Base-by-base conservation (phyloP, 2,888 invertebrate species). In the Pimpla rufipes region DNA sequence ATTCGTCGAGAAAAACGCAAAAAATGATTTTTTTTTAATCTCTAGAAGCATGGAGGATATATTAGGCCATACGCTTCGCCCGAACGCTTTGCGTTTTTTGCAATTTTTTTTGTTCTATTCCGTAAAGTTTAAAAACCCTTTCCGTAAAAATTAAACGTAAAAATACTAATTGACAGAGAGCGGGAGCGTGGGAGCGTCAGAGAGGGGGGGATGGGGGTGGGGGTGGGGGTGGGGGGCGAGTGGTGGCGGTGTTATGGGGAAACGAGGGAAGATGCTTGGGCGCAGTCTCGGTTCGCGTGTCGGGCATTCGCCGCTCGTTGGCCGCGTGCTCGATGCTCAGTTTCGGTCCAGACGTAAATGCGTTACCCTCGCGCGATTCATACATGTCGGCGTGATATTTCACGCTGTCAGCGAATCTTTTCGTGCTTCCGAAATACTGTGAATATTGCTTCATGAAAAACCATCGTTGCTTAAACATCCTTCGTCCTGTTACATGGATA, bases 231-330 rank as follows among this genome's bases (percentile, higher is more conserved):
- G 85, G 80, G 80, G 88, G 84, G 75, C 85, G 88, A 85, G 85
- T 18, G 87, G 83, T 85, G 85, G 85, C 85, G 85, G 90, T 87
- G 88, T 88, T 88, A 90, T 90, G 88, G 88, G 87, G 86, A 87
- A 85, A 50, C 76, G 71, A 64, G 70, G 67, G 57, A 62, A 71
- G 81, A 83, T 78, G 75, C 68, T 47, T 87, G 88, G 88, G 90
- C 90, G 91, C 90, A 90, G 90, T 91, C 91, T 90, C 90, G 88
- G 88, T 88, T 88, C 86, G 88, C 89, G 89, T 89, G 90, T 89
- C 90, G 90, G 88, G 89, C 89, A 88, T 90, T 89, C 88, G 88
- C 87, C 87, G 52, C 88, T 88, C 87, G 88, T 87, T 85, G 84
- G 83, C 89, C 91, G 90, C 90, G 90, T 91, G 91, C 84, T 89